A percentile compares a stretch with the other conserved stretches of the same genome.
Conservation (phyloP, 2,888 invertebrate genomes). For the Keiferia lycopersicella region DNA sequence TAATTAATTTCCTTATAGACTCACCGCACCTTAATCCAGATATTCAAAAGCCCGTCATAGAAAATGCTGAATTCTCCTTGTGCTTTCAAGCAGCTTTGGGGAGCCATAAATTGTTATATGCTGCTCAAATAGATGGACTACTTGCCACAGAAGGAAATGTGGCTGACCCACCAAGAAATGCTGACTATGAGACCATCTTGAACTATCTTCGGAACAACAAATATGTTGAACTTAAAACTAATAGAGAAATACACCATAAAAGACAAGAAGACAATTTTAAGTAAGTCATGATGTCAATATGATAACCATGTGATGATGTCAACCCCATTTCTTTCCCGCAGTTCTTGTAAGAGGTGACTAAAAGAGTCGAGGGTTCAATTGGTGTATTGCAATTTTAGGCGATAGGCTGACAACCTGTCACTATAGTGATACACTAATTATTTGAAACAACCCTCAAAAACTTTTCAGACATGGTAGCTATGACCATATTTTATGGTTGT, state of each 20-base stretch:
- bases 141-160: constrained; percentile 32
- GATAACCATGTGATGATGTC: no score
- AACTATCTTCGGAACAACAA: constrained; percentile 40
- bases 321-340: no score
- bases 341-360: no score
- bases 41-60: constrained; percentile 43
- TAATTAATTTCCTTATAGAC: constrained; percentile 36
- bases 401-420: no score
- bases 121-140: constrained; percentile 52
- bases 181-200: constrained; percentile 39
- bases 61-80: constrained; percentile 52
- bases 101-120: constrained; percentile 45
- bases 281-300: constrained; percentile 38
- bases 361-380: no score
- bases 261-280: constrained; percentile 45
- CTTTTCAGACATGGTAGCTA: no score
- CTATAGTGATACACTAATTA: no score
- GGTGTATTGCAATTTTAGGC: no score
- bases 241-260: constrained; percentile 39
- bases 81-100: constrained; percentile 41
- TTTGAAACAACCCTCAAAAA: no score
- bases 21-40: constrained; percentile 38
- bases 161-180: constrained; percentile 32
- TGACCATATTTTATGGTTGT: no score
- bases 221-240: constrained; percentile 48